Evolutionary conservation across 1,140 invertebrate species (phyloP), one percentile per base, ranked within the genome.

Genomic region (Megalopta genalis): DNA sequence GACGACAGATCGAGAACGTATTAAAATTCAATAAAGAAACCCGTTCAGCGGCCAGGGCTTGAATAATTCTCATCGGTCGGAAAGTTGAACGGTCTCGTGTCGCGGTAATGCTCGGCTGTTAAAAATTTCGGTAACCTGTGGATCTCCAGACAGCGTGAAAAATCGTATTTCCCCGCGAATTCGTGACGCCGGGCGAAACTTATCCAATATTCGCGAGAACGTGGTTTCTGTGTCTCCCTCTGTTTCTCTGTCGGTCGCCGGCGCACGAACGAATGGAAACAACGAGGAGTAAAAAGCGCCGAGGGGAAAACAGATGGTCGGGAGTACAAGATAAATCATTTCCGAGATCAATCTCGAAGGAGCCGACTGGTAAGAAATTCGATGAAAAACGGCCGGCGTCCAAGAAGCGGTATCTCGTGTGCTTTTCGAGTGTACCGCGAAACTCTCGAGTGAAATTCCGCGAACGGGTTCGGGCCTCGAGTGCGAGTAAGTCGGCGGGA

Each of bases 281-380:
- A 60, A 23, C 42, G 23, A 25, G 39, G 73, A 25, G 49, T 49
- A 54, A 60, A 64, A 66, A 64, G n/a, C 23, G 67, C 37, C 12
- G 57, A 23, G 67, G 77, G 66, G 42, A 16, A 76, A 85, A 76
- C 57, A 57, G 73, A 78, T 72, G 69, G 54, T 62, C 14, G 69
- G 18, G 21, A 42, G 46, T n/a, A 25, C 14, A 69, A 70, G 69
- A 85, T 81, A 75, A 84, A 85, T 85, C 78, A 84, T 85, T 70
- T 63, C 60, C n/a, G 25, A 59, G 75, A 85, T 85, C 83, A 78
- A 67, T 77, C 79, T 81, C 52, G 49, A 39, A 39, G 46, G 23
- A 63, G 77, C 37, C 37, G 54, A 59, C 71, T 74, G 68, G 62
- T 64, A 73, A 74, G 65, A 78, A 79, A 81, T 63, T 76, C 52